phyloP scores from a whole-genome alignment of 2,888 invertebrate genomes.

The Tachina grossa region DNA sequence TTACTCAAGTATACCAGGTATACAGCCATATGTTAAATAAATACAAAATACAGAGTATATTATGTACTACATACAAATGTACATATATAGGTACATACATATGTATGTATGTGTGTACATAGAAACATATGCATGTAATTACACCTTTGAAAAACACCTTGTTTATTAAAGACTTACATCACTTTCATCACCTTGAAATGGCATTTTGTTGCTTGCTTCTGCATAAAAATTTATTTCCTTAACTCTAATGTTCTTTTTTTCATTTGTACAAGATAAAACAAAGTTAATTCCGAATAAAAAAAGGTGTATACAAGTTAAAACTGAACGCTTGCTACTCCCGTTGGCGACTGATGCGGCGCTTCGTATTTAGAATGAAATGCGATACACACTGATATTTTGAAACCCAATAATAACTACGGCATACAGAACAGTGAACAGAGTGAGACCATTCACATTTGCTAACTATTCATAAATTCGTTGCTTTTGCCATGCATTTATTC shows the following conservation, averaged over 20 bases:
- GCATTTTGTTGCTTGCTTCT: constrained; percentile 33
- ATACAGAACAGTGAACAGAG: constrained; percentile 3
- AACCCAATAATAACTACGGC: constrained; percentile 27
- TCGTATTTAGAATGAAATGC: constrained; percentile 26
- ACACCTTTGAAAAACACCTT: constrained; percentile 2
- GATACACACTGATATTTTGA: constrained; percentile 38
- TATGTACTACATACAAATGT: not conserved
- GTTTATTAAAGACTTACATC: constrained; percentile 58
- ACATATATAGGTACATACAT: not conserved
- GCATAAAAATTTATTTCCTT: not conserved
- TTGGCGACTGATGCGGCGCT: constrained; percentile 56
- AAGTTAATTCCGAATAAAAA: not conserved
- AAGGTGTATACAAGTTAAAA: constrained; percentile 12
- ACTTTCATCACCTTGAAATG: constrained; percentile 42
- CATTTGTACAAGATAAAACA: not conserved
- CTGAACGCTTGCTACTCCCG: constrained; percentile 55
- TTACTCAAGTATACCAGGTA: not conserved
- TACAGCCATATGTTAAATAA: not conserved
- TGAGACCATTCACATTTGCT: no score
- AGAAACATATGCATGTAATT: no score
- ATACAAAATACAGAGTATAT: no score
- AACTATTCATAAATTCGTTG: no score
- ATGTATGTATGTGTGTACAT: not conserved
- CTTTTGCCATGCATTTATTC: no score
- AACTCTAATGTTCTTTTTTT: constrained; percentile 8